Percentiles rank a stretch among this genome's conserved stretches.
Conservation (phyloP, 1,140 invertebrate genomes). For the Bombus waltoni region DNA sequence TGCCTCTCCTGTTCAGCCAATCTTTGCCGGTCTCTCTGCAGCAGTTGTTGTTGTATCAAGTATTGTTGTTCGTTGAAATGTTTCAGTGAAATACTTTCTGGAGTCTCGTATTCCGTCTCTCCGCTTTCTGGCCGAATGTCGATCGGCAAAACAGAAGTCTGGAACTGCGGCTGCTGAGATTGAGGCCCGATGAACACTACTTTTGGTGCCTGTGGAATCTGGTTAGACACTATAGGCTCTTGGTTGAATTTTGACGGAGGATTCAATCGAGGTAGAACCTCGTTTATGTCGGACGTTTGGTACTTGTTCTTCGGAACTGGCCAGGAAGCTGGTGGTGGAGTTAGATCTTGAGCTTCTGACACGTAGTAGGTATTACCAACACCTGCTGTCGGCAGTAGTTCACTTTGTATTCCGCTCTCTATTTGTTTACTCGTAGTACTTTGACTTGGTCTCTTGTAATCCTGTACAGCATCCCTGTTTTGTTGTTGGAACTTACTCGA, state of each 20-base stretch:
- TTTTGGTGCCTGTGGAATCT: constrained; percentile 61
- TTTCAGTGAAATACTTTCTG: constrained; percentile 78
- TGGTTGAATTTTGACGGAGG: constrained; percentile 74
- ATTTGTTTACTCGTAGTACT: not conserved
- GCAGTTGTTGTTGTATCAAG: constrained; percentile 76
- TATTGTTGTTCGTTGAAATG: constrained; percentile 81
- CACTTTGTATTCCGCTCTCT: not conserved
- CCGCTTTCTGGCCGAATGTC: constrained; percentile 70
- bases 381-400: not conserved
- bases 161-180: constrained; percentile 63
- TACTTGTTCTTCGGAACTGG: constrained; percentile 69
- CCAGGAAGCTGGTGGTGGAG: constrained; percentile 65
- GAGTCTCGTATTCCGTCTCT: constrained; percentile 76
- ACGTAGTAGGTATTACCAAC: constrained; percentile 72
- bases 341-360: constrained; percentile 71
- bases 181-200: constrained; percentile 68
- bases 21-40: constrained; percentile 76
- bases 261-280: constrained; percentile 75
- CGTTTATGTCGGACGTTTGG: constrained; percentile 75
- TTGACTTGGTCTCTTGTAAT: constrained; percentile 22
- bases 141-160: constrained; percentile 71
- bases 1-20: constrained; percentile 74
- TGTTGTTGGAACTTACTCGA: constrained; percentile 54
- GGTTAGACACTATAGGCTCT: constrained; percentile 38
- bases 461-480: not conserved